Evolutionary conservation across 2,797 vertebrate species (phyloP).

Genomic region (Antennarius maculatus): DNA sequence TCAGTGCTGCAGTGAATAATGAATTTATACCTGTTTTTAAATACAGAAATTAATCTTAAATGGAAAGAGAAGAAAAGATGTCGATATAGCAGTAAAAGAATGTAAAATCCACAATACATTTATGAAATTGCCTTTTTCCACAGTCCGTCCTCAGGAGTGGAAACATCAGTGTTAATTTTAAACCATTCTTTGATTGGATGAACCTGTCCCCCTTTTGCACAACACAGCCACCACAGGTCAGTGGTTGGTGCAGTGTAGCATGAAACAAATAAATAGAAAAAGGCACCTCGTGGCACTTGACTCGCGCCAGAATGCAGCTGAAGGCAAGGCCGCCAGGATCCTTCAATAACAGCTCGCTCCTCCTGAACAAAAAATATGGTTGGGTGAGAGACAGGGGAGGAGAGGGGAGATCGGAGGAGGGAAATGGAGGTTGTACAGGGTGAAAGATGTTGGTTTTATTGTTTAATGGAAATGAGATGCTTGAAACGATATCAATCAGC

Average conservation of each 20-base stretch:
- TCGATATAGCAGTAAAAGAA: slow-evolving; percentile 37
- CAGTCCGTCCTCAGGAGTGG: slow-evolving; percentile 84
- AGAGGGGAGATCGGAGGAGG: slow-evolving; percentile 10
- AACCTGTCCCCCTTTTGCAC: slow-evolving; percentile 85
- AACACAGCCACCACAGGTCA: slow-evolving; percentile 95
- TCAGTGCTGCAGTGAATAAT: neutral
- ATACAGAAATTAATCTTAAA: neutral
- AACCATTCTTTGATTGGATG: slow-evolving; percentile 94
- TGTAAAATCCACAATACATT: slow-evolving; percentile 58
- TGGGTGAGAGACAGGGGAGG: neutral
- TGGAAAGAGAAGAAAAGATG: slow-evolving; percentile 1
- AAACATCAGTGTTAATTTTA: slow-evolving; percentile 95
- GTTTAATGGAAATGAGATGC: slow-evolving; percentile 12
- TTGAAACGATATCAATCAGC: neutral
- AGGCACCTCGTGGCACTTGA: slow-evolving; percentile 96
- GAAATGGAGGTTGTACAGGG: neutral
- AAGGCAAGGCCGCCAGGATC: slow-evolving; percentile 79
- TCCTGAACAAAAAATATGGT: slow-evolving; percentile 63
- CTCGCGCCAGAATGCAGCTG: slow-evolving; percentile 87
- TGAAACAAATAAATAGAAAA: slow-evolving; percentile 99
- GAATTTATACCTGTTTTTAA: neutral
- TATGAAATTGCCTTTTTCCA: slow-evolving; percentile 85
- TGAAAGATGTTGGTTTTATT: slow-evolving; percentile 13
- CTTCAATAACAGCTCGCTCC: slow-evolving; percentile 85
- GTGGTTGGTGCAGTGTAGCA: slow-evolving; percentile 93